A percentile compares a stretch with the other conserved stretches of the same genome.
Conservation (phyloP, 2,113 vertebrate species). For the Pituophis catenifer region DNA sequence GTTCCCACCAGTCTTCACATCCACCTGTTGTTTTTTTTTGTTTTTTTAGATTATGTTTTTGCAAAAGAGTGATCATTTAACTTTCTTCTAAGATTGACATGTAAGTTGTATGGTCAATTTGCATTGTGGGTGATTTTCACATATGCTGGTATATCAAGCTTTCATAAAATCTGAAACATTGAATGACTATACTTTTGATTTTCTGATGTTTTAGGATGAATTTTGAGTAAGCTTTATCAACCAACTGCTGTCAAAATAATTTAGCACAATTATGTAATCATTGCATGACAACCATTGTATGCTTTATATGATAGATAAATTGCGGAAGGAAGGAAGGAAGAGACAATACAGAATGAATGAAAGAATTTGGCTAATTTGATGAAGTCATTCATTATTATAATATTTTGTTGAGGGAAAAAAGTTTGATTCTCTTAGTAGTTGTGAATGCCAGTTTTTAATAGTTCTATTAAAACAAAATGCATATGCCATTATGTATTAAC, state of each 20-base stretch:
- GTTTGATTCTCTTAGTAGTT: constrained; percentile 71
- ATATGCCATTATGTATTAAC: constrained; percentile 72
- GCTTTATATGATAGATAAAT: background rate
- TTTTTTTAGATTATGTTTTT: background rate
- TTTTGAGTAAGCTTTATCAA: background rate
- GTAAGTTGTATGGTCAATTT: background rate
- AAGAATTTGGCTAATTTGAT: constrained; percentile 69
- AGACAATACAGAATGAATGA: background rate
- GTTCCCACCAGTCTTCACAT: background rate
- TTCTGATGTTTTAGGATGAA: background rate
- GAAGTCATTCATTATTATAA: constrained; percentile 63
- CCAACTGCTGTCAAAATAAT: background rate
- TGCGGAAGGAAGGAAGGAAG: background rate
- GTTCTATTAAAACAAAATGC: constrained; percentile 73
- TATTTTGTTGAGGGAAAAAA: constrained; percentile 75
- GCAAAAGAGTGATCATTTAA: background rate
- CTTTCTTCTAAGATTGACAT: background rate
- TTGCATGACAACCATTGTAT: background rate
- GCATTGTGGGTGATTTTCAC: background rate
- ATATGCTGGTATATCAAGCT: background rate
- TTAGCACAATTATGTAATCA: background rate
- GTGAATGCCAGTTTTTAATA: constrained; percentile 80
- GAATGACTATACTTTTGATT: background rate
- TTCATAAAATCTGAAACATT: background rate
- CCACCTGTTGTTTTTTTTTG: background rate